Evolutionary conservation across 2,113 vertebrate species (phyloP).

Genomic region (Antechinus flavipes): DNA sequence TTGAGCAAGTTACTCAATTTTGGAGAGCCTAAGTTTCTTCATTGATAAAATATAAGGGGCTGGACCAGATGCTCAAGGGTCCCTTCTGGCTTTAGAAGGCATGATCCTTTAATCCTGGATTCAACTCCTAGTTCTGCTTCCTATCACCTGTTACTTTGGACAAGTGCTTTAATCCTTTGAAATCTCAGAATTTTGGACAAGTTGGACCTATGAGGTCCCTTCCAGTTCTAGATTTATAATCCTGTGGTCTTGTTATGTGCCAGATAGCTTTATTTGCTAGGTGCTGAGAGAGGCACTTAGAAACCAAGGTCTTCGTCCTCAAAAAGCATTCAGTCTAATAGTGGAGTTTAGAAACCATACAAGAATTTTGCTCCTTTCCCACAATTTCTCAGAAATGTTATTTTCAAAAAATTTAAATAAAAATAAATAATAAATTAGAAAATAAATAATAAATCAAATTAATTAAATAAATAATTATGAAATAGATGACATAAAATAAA

Average conservation of each 20-base stretch:
- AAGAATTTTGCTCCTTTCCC: conserved; percentile 30
- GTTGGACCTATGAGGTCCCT: background rate
- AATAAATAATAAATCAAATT: no score
- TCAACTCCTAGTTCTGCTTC: background rate
- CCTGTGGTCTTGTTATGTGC: no score
- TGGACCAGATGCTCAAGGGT: background rate
- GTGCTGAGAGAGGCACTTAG: background rate
- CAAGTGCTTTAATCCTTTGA: background rate
- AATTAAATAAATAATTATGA: no score
- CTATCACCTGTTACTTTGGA: background rate
- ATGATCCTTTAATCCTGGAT: background rate
- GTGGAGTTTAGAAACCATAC: background rate
- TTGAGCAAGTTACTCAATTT: background rate
- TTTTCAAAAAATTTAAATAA: conserved; percentile 21
- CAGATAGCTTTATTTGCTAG: no score
- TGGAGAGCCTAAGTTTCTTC: background rate
- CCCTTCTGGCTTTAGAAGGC: background rate
- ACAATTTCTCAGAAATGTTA: conserved; percentile 55
- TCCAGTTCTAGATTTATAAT: background rate
- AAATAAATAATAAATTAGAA: no score
- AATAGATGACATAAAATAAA: no score
- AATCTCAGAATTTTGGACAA: background rate
- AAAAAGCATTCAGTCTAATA: background rate
- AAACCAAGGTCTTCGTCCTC: background rate
- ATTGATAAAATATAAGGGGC: background rate